These are phyloP conservation scores for Vulpes ferrilata DNA, from an alignment of 2,113 vertebrate species.

Conservation along the genomic window DNA sequence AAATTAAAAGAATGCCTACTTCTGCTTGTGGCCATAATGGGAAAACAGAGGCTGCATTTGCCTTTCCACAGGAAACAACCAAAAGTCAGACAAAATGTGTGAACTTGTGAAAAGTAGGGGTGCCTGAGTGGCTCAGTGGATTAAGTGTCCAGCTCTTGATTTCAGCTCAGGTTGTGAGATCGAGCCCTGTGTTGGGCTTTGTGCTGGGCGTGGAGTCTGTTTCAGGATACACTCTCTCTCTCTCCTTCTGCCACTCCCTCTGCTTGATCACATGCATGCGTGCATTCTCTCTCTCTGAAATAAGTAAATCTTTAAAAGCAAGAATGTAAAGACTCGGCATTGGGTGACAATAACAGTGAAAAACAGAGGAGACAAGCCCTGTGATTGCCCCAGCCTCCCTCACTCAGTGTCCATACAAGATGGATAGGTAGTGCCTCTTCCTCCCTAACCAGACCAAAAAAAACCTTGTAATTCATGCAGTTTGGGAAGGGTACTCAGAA, in stretches of 20 bases:
- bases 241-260: neutral
- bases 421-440: neutral
- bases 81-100: neutral
- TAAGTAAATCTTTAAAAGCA: neutral
- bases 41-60: neutral
- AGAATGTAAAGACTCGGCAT: too few relatives aligned
- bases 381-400: accelerated
- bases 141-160: neutral
- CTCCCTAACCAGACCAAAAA: too few relatives aligned
- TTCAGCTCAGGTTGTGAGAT: neutral
- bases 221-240: neutral
- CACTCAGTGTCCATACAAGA: neutral
- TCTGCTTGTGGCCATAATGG: neutral
- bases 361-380: accelerated
- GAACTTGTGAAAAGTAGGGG: neutral
- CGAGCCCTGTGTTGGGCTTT: neutral
- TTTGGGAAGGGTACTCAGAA: accelerated
- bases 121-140: neutral
- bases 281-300: neutral
- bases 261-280: neutral
- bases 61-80: neutral
- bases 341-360: neutral
- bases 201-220: neutral
- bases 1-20: neutral
- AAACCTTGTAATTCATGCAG: neutral